Percentiles rank a stretch among this genome's conserved stretches.
phyloP scores from a whole-genome alignment of 2,113 vertebrate species.

The Phrynocephalus versicolor region DNA sequence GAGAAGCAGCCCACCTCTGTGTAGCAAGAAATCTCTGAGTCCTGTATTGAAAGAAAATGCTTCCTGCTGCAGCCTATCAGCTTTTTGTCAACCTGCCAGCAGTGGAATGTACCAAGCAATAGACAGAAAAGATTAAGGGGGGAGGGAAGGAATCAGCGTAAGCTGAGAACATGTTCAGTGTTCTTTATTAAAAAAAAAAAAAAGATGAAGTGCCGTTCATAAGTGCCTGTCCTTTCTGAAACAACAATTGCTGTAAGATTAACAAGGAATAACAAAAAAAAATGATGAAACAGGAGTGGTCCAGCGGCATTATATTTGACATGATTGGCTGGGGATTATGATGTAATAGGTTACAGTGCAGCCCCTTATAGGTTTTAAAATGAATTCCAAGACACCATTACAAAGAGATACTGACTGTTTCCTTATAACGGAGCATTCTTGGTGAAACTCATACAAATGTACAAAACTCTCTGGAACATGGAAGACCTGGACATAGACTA shows the following conservation, averaged over 20 bases:
- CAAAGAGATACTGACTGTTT: conserved; percentile 77
- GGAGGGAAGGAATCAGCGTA: conserved; percentile 21
- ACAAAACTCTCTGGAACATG: conserved; percentile 78
- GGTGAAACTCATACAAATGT: conserved; percentile 78
- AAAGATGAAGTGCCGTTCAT: conserved; percentile 43
- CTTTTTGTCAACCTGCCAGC: conserved; percentile 87
- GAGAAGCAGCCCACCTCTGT: conserved; percentile 66
- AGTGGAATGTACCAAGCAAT: conserved; percentile 80
- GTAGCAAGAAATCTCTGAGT: conserved; percentile 65
- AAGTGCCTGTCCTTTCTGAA: conserved; percentile 51
- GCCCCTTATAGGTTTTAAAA: conserved; percentile 87
- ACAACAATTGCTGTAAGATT: conserved; percentile 73
- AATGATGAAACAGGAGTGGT: conserved; percentile 87
- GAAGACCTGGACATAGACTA: conserved; percentile 81
- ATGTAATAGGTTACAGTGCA: conserved; percentile 97
- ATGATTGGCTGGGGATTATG: conserved; percentile 96
- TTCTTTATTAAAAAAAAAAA: conserved; percentile 56
- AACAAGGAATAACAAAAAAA: conserved; percentile 73
- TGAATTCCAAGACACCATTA: conserved; percentile 83
- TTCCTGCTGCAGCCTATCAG: conserved; percentile 87
- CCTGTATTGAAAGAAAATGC: conserved; percentile 66
- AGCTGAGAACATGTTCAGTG: conserved; percentile 38
- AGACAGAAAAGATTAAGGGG: conserved; percentile 64
- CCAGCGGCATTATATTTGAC: conserved; percentile 85
- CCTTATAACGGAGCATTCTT: conserved; percentile 73